Evolutionary conservation across 2,113 vertebrate species (phyloP).

Genomic region (Panthera leo): DNA sequence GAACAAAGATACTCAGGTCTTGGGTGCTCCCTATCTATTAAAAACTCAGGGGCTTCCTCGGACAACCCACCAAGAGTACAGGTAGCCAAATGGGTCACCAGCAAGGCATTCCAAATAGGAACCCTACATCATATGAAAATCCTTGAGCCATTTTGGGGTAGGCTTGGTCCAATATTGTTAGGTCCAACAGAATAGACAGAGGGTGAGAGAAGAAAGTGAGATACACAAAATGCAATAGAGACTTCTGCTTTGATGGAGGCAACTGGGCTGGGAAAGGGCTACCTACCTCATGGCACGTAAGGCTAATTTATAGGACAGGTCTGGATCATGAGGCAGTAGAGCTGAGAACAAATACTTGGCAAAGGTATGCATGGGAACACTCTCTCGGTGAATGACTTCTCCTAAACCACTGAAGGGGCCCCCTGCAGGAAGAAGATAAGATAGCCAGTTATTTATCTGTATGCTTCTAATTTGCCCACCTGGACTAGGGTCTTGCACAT

Average conservation of each 20-base stretch:
- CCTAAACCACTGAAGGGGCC: conserved; percentile 98
- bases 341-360: conserved; percentile 99
- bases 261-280: conserved; percentile 40
- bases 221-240: not conserved
- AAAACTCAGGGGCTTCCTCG: conserved; percentile 6
- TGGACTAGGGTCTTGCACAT: not conserved
- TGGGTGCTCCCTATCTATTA: not conserved
- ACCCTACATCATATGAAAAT: conserved; percentile 40
- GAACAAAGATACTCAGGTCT: conserved; percentile 23
- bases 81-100: not conserved
- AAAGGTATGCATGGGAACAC: conserved; percentile 99
- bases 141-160: not conserved
- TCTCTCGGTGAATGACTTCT: conserved; percentile 98
- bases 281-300: conserved; percentile 97
- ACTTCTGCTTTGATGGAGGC: conserved; percentile 15
- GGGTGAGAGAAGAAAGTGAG: not conserved
- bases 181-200: conserved; percentile 18
- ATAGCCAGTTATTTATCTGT: conserved; percentile 57
- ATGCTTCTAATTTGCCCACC: not conserved
- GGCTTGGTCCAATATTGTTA: not conserved
- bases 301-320: conserved; percentile 97
- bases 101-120: conserved; percentile 1
- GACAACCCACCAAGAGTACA: not conserved
- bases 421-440: conserved; percentile 85
- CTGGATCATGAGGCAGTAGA: conserved; percentile 95